Conservation (phyloP, 2,888 invertebrate species). For the Cantharis nigra region DNA sequence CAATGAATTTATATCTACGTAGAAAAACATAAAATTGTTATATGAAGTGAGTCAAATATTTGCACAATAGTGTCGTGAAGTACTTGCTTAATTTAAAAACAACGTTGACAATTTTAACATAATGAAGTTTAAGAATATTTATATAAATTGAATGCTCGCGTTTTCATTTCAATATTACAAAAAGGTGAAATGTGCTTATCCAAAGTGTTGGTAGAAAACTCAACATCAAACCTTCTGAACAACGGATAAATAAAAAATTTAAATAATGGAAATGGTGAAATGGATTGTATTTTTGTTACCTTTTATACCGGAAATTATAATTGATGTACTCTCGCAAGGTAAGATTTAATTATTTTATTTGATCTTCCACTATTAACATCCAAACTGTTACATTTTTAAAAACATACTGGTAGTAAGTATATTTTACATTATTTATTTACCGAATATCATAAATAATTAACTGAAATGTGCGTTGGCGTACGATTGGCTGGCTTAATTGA, state of each 20-base stretch:
- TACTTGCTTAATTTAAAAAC: slow-evolving; percentile 14
- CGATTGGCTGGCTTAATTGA: neutral
- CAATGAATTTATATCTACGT: slow-evolving; percentile 44
- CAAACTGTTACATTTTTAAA: neutral
- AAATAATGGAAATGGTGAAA: slow-evolving; percentile 47
- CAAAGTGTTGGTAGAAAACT: neutral
- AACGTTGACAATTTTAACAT: neutral
- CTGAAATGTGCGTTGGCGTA: neutral
- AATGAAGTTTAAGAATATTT: neutral
- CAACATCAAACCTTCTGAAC: slow-evolving; percentile 7
- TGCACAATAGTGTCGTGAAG: slow-evolving; percentile 18
- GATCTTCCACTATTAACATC: neutral
- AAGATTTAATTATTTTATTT: slow-evolving; percentile 28
- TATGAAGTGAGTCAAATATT: slow-evolving; percentile 27
- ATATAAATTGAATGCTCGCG: neutral
- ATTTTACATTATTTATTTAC: no score
- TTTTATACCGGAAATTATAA: slow-evolving; percentile 38
- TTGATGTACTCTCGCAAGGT: slow-evolving; percentile 44
- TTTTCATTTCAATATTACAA: neutral
- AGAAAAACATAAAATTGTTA: slow-evolving; percentile 39
- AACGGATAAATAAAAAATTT: slow-evolving; percentile 23
- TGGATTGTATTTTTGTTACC: slow-evolving; percentile 44
- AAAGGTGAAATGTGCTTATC: slow-evolving; percentile 1
- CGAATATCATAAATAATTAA: neutral
- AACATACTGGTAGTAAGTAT: no score